Evolutionary conservation across 2,113 vertebrate species (phyloP), one percentile per base, ranked within the genome.

Genomic region (Albula glossodonta): DNA sequence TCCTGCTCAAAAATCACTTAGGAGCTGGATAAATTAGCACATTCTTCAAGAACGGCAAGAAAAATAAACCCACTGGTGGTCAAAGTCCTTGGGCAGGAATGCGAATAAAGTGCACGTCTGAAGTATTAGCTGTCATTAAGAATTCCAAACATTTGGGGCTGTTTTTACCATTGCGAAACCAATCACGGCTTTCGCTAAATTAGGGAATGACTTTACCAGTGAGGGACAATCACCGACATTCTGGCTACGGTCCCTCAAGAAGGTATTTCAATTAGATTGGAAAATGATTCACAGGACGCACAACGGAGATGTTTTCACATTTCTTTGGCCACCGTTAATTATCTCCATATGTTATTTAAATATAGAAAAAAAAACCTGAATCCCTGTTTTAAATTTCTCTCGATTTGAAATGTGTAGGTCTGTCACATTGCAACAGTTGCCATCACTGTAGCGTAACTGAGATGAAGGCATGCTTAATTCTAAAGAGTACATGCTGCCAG

Each of bases 271-370:
- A 87, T 84, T 50, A 87, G 63, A 74, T 53, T 56, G n/a, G 22
- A 51, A 51, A 22, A 22, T 41, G 25, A 22, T n/a, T 5, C 17
- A n/a, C 63, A n/a, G 63, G 63, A 70, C 2, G 8, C 70, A 74
- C 70, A 19, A 74, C 70, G n/a, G 70, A n/a, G 31, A 31, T 25
- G 22, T 31, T 74, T 74, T 74, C n/a, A 31, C 70, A 83, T 86
- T 87, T 51, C 51, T 78, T 83, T 82, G 52, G 80, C 63, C 80
- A 82, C 41, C 17, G 84, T 80, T 86, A 86, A 86, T 82, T 60
- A 78, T 78, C 50, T 78, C 77, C 77, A 87, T 60, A 87, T 87
- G 74, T 80, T 80, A 86, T 77, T 56, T 12, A 56, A 7, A 56
- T 6, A 12, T 2, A 56, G 53, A 56, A 41, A 41, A 41, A 41